These are phyloP conservation scores for Ridgeia piscesae DNA, from an alignment of 1,140 invertebrate species.

Conservation along the genomic window DNA sequence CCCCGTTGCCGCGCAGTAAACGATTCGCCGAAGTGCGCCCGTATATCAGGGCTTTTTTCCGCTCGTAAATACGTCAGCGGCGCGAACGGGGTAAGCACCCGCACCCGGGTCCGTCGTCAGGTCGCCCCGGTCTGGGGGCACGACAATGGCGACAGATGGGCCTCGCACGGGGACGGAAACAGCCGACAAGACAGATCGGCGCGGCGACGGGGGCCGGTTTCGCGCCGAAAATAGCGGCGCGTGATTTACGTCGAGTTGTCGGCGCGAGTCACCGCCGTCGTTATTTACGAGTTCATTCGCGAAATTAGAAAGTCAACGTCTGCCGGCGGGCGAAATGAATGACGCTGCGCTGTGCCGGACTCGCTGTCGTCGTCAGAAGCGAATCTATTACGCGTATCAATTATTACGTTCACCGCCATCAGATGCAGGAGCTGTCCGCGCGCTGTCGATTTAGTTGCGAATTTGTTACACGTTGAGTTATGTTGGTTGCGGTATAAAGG, in stretches of 20 bases:
- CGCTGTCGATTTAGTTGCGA: not conserved
- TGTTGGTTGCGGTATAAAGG: no score
- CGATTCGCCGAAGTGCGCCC: not conserved
- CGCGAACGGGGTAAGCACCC: not conserved
- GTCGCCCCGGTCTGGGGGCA: not conserved
- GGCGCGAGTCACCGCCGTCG: not conserved
- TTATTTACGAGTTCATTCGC: constrained; percentile 5
- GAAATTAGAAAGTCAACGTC: constrained; percentile 5
- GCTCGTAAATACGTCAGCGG: not conserved
- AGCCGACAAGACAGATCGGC: not conserved
- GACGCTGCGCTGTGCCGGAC: not conserved
- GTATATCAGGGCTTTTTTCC: not conserved
- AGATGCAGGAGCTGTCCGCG: not conserved
- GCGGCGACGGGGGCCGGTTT: not conserved
- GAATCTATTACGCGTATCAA: constrained; percentile 5
- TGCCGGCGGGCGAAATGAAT: not conserved
- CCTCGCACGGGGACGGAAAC: not conserved
- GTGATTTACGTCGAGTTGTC: not conserved
- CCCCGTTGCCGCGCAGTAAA: not conserved
- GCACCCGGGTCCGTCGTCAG: not conserved
- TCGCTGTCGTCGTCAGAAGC: not conserved
- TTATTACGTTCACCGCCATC: not conserved
- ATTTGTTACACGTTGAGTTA: not conserved
- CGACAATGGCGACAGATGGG: not conserved
- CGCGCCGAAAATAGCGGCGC: not conserved